Evolutionary conservation across 2,797 vertebrate genomes (phyloP).

Genomic region (Smutsia gigantea): DNA sequence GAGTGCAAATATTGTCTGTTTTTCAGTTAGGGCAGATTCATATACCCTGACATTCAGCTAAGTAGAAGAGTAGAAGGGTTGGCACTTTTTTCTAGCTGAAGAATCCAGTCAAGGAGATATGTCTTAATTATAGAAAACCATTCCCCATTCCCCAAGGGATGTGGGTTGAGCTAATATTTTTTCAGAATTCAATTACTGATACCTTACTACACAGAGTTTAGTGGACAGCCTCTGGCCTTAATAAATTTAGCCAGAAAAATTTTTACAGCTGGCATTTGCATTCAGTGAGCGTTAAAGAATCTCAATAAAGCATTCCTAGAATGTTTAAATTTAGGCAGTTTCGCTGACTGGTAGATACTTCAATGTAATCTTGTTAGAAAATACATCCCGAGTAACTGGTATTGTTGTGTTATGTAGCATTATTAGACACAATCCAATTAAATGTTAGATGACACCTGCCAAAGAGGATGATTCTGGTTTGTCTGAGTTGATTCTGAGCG

Average conservation of each 20-base stretch:
- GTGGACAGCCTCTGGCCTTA: conserved; percentile 52
- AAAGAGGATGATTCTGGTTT: background rate
- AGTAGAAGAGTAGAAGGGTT: conserved; percentile 19
- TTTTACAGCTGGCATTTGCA: conserved; percentile 56
- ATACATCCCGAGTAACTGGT: conserved; percentile 23
- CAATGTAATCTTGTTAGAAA: conserved; percentile 39
- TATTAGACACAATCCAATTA: conserved; percentile 39
- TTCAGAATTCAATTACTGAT: conserved; percentile 72
- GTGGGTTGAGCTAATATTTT: conserved; percentile 64
- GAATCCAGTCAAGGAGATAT: conserved; percentile 60
- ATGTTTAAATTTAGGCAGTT: conserved; percentile 57
- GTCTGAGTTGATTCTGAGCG: background rate
- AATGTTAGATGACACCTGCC: conserved; percentile 25
- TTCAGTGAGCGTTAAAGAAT: conserved; percentile 41
- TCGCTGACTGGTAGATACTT: background rate
- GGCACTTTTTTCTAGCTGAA: conserved; percentile 56
- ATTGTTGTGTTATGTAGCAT: background rate
- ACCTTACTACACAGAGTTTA: conserved; percentile 29
- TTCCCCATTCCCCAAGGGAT: conserved; percentile 15
- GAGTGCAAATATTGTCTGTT: conserved; percentile 47
- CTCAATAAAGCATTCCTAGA: conserved; percentile 55
- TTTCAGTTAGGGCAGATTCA: conserved; percentile 47
- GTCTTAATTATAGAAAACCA: conserved; percentile 68
- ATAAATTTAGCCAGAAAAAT: conserved; percentile 59
- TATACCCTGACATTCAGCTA: conserved; percentile 45